A percentile compares a stretch with the other conserved stretches of the same genome.
phyloP scores from a whole-genome alignment of 2,888 invertebrate genomes.

The Temnothorax ravouxi region DNA sequence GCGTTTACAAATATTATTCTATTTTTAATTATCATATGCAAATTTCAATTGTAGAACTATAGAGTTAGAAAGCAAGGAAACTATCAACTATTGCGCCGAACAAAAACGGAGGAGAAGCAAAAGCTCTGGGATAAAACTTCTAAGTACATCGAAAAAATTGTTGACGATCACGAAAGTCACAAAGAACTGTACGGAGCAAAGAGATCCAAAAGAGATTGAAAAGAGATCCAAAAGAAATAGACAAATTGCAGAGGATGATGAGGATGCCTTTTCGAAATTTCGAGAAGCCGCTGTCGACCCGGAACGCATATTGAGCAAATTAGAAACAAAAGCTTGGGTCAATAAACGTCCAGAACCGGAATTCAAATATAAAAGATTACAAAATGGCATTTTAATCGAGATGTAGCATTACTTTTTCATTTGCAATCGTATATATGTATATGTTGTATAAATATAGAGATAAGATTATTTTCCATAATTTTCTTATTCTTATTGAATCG shows the following conservation, averaged over 20 bases:
- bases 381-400: slow-evolving; percentile 76
- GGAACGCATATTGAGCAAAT: slow-evolving; percentile 77
- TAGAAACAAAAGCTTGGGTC: slow-evolving; percentile 78
- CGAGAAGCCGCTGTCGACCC: slow-evolving; percentile 77
- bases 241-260: slow-evolving; percentile 49
- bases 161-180: slow-evolving; percentile 51
- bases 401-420: slow-evolving; percentile 52
- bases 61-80: slow-evolving; percentile 53
- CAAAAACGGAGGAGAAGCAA: slow-evolving; percentile 37
- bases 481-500: not conserved
- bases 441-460: not conserved
- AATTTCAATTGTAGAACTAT: slow-evolving; percentile 76
- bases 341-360: slow-evolving; percentile 75
- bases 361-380: slow-evolving; percentile 79
- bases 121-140: slow-evolving; percentile 76
- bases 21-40: not conserved
- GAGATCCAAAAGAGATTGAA: slow-evolving; percentile 50
- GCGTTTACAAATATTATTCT: not conserved
- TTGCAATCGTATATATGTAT: not conserved
- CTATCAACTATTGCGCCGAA: not conserved
- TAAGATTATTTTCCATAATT: not conserved
- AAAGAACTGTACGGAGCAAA: slow-evolving; percentile 43
- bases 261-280: slow-evolving; percentile 63
- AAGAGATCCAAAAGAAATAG: slow-evolving; percentile 58
- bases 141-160: slow-evolving; percentile 72